phyloP scores from a whole-genome alignment of 2,113 vertebrate species.

The Riparia riparia region DNA sequence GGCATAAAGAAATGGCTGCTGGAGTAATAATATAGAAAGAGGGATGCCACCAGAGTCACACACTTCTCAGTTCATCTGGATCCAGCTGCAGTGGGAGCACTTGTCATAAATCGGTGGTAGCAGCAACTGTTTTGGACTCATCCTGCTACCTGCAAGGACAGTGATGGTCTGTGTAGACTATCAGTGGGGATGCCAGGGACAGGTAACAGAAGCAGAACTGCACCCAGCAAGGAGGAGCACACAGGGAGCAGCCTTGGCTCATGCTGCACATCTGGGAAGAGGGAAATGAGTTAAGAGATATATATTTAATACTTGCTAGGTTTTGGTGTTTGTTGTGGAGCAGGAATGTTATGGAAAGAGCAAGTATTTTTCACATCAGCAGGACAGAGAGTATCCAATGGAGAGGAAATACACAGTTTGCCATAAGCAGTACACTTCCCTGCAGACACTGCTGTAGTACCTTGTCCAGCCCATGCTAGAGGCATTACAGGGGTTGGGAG shows the following conservation, averaged over 20 bases:
- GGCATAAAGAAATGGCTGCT: neutral
- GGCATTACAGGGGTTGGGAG: neutral
- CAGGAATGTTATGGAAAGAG: neutral
- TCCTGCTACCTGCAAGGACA: neutral
- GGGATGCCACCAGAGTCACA: neutral
- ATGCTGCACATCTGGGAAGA: neutral
- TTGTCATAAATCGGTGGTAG: rapidly evolving
- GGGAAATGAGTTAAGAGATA: neutral
- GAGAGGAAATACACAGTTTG: neutral
- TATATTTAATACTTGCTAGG: neutral
- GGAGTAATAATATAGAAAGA: neutral
- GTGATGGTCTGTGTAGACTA: neutral
- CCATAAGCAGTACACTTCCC: neutral
- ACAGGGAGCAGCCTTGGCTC: neutral
- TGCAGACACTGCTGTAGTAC: neutral
- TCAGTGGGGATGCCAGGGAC: neutral
- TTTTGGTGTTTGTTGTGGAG: neutral
- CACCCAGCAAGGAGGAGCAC: neutral
- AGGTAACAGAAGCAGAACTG: neutral
- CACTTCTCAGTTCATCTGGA: neutral
- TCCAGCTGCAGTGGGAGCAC: neutral
- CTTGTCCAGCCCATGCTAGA: neutral
- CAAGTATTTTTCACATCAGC: neutral
- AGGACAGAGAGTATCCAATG: neutral
- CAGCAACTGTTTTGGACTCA: neutral